These are phyloP conservation scores for Colostygia pectinataria DNA, from an alignment of 2,888 invertebrate species.

Conservation along the genomic window DNA sequence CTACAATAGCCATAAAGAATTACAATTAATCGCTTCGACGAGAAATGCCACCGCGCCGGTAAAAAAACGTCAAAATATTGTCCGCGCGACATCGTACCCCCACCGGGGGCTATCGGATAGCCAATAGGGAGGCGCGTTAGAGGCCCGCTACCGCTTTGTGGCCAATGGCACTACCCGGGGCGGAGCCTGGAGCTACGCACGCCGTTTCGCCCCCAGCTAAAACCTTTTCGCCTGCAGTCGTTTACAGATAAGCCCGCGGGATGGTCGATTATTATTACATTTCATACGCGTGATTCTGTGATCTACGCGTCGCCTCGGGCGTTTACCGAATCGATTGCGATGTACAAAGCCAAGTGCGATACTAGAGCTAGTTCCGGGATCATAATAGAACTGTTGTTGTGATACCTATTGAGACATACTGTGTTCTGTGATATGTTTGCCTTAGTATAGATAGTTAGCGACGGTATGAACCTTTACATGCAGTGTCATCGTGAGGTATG, in stretches of 20 bases:
- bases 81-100: slow-evolving; percentile 63
- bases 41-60: slow-evolving; percentile 74
- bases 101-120: slow-evolving; percentile 59
- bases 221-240: slow-evolving; percentile 82
- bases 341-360: slow-evolving; percentile 59
- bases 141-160: slow-evolving; percentile 64
- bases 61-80: slow-evolving; percentile 81
- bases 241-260: slow-evolving; percentile 82
- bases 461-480: slow-evolving; percentile 78
- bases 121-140: slow-evolving; percentile 69
- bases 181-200: slow-evolving; percentile 76
- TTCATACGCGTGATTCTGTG: slow-evolving; percentile 74
- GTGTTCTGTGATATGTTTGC: slow-evolving; percentile 79
- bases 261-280: slow-evolving; percentile 82
- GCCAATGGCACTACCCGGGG: slow-evolving; percentile 77
- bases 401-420: slow-evolving; percentile 46
- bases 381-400: slow-evolving; percentile 52
- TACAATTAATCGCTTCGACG: slow-evolving; percentile 79
- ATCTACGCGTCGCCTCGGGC: slow-evolving; percentile 70
- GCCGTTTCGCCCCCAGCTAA: slow-evolving; percentile 81
- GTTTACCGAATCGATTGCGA: slow-evolving; percentile 67
- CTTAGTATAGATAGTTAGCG: slow-evolving; percentile 71
- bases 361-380: slow-evolving; percentile 44
- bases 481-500: slow-evolving; percentile 83
- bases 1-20: slow-evolving; percentile 80